Conservation (phyloP, 1,140 invertebrate species). For the Maconellicoccus hirsutus region DNA sequence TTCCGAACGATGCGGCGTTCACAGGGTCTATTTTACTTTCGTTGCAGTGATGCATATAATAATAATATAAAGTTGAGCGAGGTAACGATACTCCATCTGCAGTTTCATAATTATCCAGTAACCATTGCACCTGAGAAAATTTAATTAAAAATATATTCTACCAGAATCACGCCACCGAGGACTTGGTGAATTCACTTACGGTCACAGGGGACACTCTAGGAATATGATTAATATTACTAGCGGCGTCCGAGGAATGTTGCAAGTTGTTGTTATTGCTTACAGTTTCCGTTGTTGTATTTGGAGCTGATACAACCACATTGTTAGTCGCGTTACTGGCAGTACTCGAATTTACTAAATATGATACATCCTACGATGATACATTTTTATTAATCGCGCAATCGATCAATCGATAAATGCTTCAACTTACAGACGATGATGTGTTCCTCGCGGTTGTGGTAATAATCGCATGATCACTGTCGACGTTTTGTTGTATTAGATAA, state of each 20-base stretch:
- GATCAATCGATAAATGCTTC: background rate
- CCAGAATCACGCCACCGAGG: no score
- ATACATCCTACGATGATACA: constrained; percentile 13
- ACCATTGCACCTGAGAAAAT: constrained; percentile 74
- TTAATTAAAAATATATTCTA: background rate
- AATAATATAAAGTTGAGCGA: constrained; percentile 89
- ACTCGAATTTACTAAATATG: constrained; percentile 16
- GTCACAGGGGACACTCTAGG: constrained; percentile 77
- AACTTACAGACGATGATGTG: constrained; percentile 52
- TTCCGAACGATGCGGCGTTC: constrained; percentile 98
- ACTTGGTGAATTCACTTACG: no score
- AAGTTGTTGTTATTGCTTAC: background rate
- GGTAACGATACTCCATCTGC: constrained; percentile 94
- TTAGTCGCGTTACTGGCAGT: background rate
- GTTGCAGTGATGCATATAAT: constrained; percentile 89
- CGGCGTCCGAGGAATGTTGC: constrained; percentile 35
- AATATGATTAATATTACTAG: constrained; percentile 60
- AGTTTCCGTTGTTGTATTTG: background rate
- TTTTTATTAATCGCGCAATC: background rate
- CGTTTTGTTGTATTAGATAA: constrained; percentile 52
- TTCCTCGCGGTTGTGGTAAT: constrained; percentile 51
- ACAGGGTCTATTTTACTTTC: constrained; percentile 93
- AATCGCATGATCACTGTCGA: constrained; percentile 41
- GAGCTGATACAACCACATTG: constrained; percentile 2
- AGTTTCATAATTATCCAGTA: constrained; percentile 95